These are phyloP conservation scores for Enteromius anoplus DNA, from an alignment of 2,797 vertebrate genomes.

Conservation along the genomic window DNA sequence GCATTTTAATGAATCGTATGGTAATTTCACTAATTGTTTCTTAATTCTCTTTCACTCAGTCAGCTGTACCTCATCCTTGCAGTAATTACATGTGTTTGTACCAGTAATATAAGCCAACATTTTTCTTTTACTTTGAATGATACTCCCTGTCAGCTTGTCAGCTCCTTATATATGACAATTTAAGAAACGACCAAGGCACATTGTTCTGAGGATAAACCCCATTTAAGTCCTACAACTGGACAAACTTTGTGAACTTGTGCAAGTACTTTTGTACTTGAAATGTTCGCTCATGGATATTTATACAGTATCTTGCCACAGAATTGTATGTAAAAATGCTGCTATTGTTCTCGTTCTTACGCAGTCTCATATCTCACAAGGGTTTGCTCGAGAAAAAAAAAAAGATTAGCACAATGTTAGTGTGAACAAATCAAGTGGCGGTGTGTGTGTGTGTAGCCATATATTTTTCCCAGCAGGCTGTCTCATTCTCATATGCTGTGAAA, in stretches of 20 bases:
- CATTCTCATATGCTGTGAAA: neutral
- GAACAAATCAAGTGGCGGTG: neutral
- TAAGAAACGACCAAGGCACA: neutral
- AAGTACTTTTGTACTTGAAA: conserved; percentile 10
- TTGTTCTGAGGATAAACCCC: neutral
- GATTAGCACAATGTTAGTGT: conserved; percentile 3
- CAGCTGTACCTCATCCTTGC: conserved; percentile 71
- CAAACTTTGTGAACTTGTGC: conserved; percentile 23
- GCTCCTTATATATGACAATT: neutral
- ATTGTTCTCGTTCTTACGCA: neutral
- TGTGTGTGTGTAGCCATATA: neutral
- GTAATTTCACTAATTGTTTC: conserved; percentile 78
- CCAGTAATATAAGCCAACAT: conserved; percentile 57
- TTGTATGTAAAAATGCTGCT: conserved; percentile 22
- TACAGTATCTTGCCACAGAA: neutral
- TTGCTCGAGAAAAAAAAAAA: conserved; percentile 1
- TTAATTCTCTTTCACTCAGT: conserved; percentile 76
- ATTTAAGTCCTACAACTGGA: neutral
- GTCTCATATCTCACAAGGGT: conserved; percentile 3
- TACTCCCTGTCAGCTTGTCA: conserved; percentile 59
- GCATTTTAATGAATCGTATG: conserved; percentile 64
- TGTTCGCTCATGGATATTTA: conserved; percentile 4
- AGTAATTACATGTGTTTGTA: conserved; percentile 66
- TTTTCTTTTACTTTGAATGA: conserved; percentile 68
- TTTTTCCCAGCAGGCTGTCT: neutral